These are phyloP conservation scores for Tachina grossa DNA, from an alignment of 2,888 invertebrate species.

Conservation along the genomic window DNA sequence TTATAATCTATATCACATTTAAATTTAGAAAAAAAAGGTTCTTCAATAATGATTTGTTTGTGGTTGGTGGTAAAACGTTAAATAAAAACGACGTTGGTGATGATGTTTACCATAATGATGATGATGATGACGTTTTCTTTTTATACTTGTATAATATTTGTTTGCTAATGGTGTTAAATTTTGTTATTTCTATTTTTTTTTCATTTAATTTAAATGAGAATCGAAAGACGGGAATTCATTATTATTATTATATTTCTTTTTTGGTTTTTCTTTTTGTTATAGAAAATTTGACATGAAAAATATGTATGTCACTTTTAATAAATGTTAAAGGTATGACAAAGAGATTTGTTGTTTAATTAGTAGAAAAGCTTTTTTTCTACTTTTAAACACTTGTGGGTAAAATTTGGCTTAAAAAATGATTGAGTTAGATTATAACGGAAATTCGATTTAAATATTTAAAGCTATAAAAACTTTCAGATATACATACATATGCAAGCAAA, in stretches of 20 bases:
- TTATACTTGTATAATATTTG: not conserved
- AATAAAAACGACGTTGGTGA: not conserved
- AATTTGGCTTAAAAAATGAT: not conserved
- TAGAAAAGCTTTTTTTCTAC: not conserved
- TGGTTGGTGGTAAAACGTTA: conserved; percentile 13
- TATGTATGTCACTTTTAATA: not conserved
- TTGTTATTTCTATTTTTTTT: not conserved
- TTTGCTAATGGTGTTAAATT: not conserved
- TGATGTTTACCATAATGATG: not conserved
- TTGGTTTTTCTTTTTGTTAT: not conserved
- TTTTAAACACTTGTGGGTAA: not conserved
- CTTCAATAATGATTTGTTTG: conserved; percentile 24
- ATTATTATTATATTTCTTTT: not conserved
- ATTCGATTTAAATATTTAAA: too few relatives aligned
- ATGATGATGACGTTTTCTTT: not conserved
- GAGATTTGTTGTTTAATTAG: not conserved
- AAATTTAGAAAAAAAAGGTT: conserved; percentile 55
- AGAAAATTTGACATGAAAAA: not conserved
- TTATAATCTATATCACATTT: not conserved
- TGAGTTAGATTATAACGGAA: too few relatives aligned
- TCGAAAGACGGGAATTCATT: not conserved
- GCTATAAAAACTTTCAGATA: too few relatives aligned
- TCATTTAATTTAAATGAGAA: conserved; percentile 25
- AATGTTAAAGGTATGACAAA: not conserved
- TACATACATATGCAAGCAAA: too few relatives aligned